Conservation (phyloP, 2,113 vertebrate species). For the Hemicordylus capensis region DNA sequence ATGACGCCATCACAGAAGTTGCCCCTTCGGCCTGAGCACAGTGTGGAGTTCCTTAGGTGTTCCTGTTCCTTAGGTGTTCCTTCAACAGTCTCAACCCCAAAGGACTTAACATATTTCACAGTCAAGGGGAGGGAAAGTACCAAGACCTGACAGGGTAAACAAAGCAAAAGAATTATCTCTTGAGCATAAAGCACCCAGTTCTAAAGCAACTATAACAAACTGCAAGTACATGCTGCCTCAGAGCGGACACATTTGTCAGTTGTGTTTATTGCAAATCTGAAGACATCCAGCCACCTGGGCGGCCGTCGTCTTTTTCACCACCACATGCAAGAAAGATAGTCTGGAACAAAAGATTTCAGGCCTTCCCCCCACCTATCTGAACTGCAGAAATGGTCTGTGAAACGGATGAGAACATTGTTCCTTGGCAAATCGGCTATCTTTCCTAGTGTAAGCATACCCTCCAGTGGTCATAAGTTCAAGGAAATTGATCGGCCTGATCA, state of each 20-base stretch:
- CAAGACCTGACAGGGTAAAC: constrained; percentile 13
- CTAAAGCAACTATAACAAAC: neutral
- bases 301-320: no score
- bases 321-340: neutral
- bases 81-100: neutral
- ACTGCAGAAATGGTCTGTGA: neutral
- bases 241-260: neutral
- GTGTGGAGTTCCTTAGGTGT: constrained; percentile 16
- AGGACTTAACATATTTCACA: constrained; percentile 12
- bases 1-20: neutral
- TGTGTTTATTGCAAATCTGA: constrained; percentile 18
- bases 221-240: neutral
- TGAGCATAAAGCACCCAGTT: neutral
- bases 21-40: neutral
- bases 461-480: neutral
- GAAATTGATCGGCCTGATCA: no score
- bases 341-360: neutral
- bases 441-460: neutral
- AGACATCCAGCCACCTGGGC: neutral
- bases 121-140: rapidly evolving
- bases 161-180: constrained; percentile 31
- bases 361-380: neutral
- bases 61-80: constrained; percentile 12
- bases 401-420: neutral
- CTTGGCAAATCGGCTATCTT: neutral